Evolutionary conservation across 2,888 invertebrate genomes (phyloP).

Genomic region (Apamea anceps): DNA sequence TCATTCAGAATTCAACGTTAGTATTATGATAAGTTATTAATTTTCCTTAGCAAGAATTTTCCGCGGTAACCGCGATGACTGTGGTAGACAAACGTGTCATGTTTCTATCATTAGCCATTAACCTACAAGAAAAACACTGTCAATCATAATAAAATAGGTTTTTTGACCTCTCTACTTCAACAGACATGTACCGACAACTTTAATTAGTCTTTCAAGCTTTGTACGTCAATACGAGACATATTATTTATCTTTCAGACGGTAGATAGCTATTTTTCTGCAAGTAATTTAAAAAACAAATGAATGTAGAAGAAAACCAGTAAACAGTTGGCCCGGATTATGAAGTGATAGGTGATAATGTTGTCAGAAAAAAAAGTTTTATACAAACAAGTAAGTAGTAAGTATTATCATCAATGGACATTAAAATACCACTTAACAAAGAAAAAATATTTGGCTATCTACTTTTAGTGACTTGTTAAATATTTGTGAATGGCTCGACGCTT

Average conservation of each 20-base stretch:
- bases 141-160: conserved; percentile 45
- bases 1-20: conserved; percentile 31
- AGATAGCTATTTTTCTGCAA: conserved; percentile 27
- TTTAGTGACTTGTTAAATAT: conserved; percentile 21
- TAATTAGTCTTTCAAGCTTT: conserved; percentile 32
- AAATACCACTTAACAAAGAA: conserved; percentile 26
- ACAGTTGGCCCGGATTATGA: conserved; percentile 42
- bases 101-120: conserved; percentile 48
- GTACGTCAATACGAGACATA: conserved; percentile 11
- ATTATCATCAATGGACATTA: conserved; percentile 30
- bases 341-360: conserved; percentile 31
- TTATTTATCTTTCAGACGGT: conserved; percentile 14
- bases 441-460: conserved; percentile 2
- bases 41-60: conserved; percentile 50
- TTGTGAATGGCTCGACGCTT: not conserved
- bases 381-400: conserved; percentile 51
- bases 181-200: not conserved
- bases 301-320: conserved; percentile 33
- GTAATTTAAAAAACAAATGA: conserved; percentile 35
- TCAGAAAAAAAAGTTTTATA: conserved; percentile 43
- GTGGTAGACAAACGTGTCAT: conserved; percentile 41
- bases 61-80: conserved; percentile 43
- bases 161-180: conserved; percentile 42
- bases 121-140: conserved; percentile 37
- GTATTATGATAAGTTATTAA: conserved; percentile 36